Evolutionary conservation across 1,140 invertebrate genomes (phyloP).

Genomic region (Pollicipes pollicipes): DNA sequence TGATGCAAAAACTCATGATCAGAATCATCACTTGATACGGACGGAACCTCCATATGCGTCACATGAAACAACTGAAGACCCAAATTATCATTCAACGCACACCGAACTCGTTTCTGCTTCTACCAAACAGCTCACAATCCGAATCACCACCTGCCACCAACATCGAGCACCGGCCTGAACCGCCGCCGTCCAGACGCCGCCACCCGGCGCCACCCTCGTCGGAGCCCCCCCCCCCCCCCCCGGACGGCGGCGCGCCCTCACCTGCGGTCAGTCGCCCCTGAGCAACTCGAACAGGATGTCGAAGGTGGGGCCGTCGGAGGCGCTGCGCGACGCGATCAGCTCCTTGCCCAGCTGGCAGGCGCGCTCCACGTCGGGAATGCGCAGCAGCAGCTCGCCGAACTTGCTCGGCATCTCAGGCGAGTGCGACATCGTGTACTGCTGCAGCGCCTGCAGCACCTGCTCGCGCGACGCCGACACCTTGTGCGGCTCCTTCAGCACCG

Average conservation of each 20-base stretch:
- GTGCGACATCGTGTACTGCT: conserved; percentile 75
- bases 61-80: no score
- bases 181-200: no score
- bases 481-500: conserved; percentile 73
- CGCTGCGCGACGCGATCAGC: conserved; percentile 29
- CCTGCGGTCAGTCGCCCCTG: conserved; percentile 44
- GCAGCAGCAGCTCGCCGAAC: conserved; percentile 78
- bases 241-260: neutral
- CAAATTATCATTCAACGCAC: no score
- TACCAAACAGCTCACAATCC: no score
- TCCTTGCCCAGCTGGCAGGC: conserved; percentile 59
- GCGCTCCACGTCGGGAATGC: conserved; percentile 82
- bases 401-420: conserved; percentile 83
- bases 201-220: no score
- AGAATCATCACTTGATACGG: no score
- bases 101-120: no score
- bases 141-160: no score
- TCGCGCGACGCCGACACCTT: conserved; percentile 83
- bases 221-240: no score
- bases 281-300: conserved; percentile 88
- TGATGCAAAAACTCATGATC: no score
- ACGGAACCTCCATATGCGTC: no score
- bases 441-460: conserved; percentile 75
- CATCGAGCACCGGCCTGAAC: no score
- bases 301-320: conserved; percentile 65